Evolutionary conservation across 1,140 invertebrate species (phyloP), one percentile per base, ranked within the genome.

Genomic region (Temnothorax longispinosus): DNA sequence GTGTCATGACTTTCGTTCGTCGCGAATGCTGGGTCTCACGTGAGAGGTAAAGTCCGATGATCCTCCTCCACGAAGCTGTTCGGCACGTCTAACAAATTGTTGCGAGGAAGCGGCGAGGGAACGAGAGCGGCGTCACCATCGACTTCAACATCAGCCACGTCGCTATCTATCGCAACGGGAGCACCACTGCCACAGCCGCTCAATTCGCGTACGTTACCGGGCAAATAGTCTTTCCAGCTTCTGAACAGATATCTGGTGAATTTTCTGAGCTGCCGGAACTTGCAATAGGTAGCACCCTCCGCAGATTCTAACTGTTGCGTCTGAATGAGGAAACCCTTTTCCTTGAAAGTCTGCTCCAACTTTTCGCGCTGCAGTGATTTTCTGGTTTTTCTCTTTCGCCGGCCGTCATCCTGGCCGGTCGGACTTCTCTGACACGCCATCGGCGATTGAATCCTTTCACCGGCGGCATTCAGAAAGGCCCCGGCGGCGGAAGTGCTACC

Each of bases 171-270:
- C 1, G 67, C n/a, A 0, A 52, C 86, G 1, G 18, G 86, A 8
- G 90, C 89, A 10, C 35, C 56, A 8, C 91, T 92, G 21, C 60
- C 52, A 8, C 87, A 90, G 0, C 90, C 93, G 0, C 92, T 95
- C 50, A 96, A 89, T 64, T 96, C 95, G 52, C 95, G 92, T 56
- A 98, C 96, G 86, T 98, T 97, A 0, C 97, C 98, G 0, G 98
- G 98, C 27, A 99, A 95, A 94, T 99, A 98, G 93, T 99, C 98
- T 93, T 98, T 98, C 98, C 98, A 99, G 92, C 98, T 98, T 77
- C 98, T 96, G 90, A 99, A 98, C 60, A 99, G 95, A 94, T 99
- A 99, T 44, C 98, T 96, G 0, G 98, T 99, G 91, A 99, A 99
- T 93, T 99, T 99, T 85, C 98, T 96, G 13, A 99, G 94, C 92